Evolutionary conservation across 2,113 vertebrate genomes (phyloP), one percentile per base, ranked within the genome.

Genomic region (Thinocorus orbignyianus): DNA sequence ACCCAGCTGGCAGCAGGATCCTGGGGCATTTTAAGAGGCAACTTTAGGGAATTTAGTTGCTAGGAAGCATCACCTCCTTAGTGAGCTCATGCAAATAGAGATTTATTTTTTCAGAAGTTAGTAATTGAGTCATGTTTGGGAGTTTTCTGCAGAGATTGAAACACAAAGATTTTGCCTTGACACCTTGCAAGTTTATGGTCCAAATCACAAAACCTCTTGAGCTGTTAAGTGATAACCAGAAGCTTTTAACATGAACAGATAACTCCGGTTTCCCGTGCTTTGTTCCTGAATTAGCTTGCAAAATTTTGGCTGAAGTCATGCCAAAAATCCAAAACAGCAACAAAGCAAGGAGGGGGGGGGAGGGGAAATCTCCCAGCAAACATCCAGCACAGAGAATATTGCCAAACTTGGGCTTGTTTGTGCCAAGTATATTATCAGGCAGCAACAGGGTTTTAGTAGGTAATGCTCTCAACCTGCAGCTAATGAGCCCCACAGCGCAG

Each of bases 381-480:
- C 46, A 17, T 66, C 71, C 85, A 94, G 85, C 30, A 9, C 11
- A 22, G 55, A 81, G 73, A 84, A 68, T 78, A 76, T 88, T 95
- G 93, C 88, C 88, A 95, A 65, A 92, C 52, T 35, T 84, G 42
- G 46, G 41, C 42, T n/a, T 85, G 86, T 62, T 90, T 62, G 39
- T 95, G 90, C 95, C 92, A 96, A 94, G 52, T 84, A 91, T 92
- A 76, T 93, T 81, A 92, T 90, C 69, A 52, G 77, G 35, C 65
- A 84, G 82, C 65, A 86, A 49, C 42, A 68, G 61, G 72, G 83
- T 78, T 80, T 92, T 86, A 69, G 68, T 72, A 86, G 77, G 82
- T 81, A 96, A 55, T 30, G 44, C n/a, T 73, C 28, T 73, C 42
- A 57, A 25, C 17, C 25, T 14, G 6, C 61, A 78, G 72, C 46